Evolutionary conservation across 2,113 vertebrate species (phyloP).

Genomic region (Mionectes macconnelli): DNA sequence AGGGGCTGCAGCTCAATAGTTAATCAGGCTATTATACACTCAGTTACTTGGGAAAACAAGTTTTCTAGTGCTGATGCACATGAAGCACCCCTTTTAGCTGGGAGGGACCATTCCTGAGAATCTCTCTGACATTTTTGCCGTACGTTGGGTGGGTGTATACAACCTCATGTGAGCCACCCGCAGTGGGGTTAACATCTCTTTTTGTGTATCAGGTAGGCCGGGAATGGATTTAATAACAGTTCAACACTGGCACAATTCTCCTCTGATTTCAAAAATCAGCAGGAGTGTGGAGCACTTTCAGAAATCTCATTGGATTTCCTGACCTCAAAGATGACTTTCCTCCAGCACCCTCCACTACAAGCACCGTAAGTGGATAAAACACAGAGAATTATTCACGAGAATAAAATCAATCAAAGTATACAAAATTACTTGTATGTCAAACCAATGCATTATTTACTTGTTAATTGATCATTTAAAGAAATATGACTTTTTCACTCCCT

Average conservation of each 20-base stretch:
- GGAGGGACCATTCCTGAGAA: neutral
- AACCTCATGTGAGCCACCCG: neutral
- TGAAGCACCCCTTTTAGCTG: neutral
- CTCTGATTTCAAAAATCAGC: neutral
- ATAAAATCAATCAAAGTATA: neutral
- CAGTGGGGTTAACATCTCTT: neutral
- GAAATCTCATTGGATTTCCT: neutral
- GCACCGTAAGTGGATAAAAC: neutral
- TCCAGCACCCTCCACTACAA: neutral
- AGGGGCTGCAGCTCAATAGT: neutral
- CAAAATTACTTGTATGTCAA: neutral
- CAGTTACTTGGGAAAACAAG: neutral
- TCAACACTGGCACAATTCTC: neutral
- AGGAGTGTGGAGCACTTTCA: neutral
- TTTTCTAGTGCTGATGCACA: neutral
- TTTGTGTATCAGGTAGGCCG: accelerated
- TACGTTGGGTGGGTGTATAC: neutral
- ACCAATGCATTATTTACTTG: neutral
- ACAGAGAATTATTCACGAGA: neutral
- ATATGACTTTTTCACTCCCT: neutral
- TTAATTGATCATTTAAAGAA: neutral
- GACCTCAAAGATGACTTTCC: neutral
- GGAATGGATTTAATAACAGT: neutral
- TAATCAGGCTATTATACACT: neutral
- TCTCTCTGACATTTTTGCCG: neutral